Conservation (phyloP, 2,113 vertebrate species). For the Equus quagga region DNA sequence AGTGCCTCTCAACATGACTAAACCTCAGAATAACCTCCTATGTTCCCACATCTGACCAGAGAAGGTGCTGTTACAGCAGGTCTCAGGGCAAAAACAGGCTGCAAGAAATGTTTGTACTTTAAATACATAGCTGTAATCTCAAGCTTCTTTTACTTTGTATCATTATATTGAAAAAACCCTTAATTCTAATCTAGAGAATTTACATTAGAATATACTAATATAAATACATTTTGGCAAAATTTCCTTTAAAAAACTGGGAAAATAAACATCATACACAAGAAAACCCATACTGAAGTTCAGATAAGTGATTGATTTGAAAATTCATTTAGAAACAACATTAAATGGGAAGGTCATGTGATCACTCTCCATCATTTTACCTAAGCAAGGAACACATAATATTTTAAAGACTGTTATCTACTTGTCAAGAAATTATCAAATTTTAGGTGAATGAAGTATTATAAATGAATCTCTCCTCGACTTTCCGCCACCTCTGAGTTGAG, state of each 20-base stretch:
- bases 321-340: conserved; percentile 59
- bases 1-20: not conserved
- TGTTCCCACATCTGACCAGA: not conserved
- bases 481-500: conserved; percentile 27
- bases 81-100: not conserved
- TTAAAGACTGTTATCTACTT: conserved; percentile 39
- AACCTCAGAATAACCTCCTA: not conserved
- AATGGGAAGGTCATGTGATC: conserved; percentile 8
- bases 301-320: conserved; percentile 42
- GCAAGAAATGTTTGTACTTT: not conserved
- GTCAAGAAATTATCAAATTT: conserved; percentile 59
- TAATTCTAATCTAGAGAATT: not conserved
- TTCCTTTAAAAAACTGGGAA: not conserved
- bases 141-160: not conserved
- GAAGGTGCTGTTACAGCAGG: not conserved
- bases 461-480: conserved; percentile 51
- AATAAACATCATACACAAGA: not conserved
- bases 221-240: conserved; percentile 34
- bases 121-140: not conserved
- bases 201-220: not conserved
- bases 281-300: not conserved
- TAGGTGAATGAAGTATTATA: conserved; percentile 18
- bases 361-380: conserved; percentile 38
- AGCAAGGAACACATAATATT: conserved; percentile 16
- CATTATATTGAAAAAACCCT: not conserved